Percentiles rank a stretch among this genome's conserved stretches.
phyloP scores from a whole-genome alignment of 1,140 invertebrate genomes.

The Mactra quadrangularis region DNA sequence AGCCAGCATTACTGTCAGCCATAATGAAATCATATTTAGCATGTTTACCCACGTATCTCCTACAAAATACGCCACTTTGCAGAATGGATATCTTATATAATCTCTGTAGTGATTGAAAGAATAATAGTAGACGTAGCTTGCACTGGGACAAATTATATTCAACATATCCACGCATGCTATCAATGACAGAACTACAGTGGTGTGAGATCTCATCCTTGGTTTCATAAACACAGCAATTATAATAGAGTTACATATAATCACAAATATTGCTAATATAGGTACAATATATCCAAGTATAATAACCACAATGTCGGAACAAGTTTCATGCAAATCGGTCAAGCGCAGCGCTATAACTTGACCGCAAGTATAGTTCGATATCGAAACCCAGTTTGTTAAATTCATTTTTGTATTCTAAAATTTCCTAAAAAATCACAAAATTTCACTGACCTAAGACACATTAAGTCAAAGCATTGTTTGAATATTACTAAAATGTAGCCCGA shows the following conservation, averaged over 20 bases:
- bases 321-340: not conserved
- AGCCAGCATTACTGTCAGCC: slow-evolving; percentile 48
- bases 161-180: slow-evolving; percentile 31
- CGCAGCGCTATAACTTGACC: not conserved
- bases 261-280: slow-evolving; percentile 13
- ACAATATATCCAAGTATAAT: slow-evolving; percentile 7
- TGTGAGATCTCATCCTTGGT: slow-evolving; percentile 25
- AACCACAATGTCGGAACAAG: not conserved
- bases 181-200: slow-evolving; percentile 16
- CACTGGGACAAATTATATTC: slow-evolving; percentile 1
- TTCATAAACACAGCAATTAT: slow-evolving; percentile 12
- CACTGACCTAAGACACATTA: too few species aligned
- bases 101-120: slow-evolving; percentile 5
- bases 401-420: not conserved
- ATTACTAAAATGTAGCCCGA: too few species aligned
- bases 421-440: too few species aligned
- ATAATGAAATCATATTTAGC: slow-evolving; percentile 30
- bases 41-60: slow-evolving; percentile 3
- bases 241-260: not conserved
- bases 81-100: not conserved
- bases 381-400: not conserved
- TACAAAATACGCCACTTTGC: slow-evolving; percentile 5
- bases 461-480: too few species aligned
- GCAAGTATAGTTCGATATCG: not conserved
- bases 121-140: slow-evolving; percentile 16